A percentile compares a stretch with the other conserved stretches of the same genome.
Conservation (phyloP, 2,797 vertebrate species). For the Petrocephalus schoutedeni region DNA sequence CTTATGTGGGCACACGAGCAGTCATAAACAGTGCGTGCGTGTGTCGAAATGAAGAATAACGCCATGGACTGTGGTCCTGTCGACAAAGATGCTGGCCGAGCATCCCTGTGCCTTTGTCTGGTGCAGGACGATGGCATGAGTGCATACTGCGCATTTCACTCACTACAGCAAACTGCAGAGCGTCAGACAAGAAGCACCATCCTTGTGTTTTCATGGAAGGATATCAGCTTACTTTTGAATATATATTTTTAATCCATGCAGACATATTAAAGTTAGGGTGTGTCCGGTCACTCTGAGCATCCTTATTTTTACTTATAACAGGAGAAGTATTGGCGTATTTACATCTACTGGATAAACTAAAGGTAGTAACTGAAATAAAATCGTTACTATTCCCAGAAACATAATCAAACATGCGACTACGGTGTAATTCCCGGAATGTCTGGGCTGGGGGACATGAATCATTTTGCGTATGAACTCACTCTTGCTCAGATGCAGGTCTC, state of each 20-base stretch:
- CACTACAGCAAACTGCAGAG: background rate
- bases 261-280: background rate
- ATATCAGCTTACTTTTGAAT: background rate
- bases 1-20: background rate
- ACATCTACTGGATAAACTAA: background rate
- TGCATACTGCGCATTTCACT: background rate
- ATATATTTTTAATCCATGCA: background rate
- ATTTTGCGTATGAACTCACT: background rate
- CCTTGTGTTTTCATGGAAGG: background rate
- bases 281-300: background rate
- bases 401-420: background rate
- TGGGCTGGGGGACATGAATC: background rate
- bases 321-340: background rate
- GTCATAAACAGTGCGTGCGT: background rate
- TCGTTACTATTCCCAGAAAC: background rate
- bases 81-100: background rate
- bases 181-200: background rate
- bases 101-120: conserved; percentile 1
- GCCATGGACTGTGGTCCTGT: background rate
- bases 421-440: background rate
- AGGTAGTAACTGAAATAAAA: background rate
- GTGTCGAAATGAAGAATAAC: background rate
- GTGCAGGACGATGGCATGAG: background rate
- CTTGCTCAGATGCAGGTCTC: background rate
- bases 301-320: background rate